These are phyloP conservation scores for Pheosia tremula DNA, from an alignment of 2,888 invertebrate species.

Conservation along the genomic window DNA sequence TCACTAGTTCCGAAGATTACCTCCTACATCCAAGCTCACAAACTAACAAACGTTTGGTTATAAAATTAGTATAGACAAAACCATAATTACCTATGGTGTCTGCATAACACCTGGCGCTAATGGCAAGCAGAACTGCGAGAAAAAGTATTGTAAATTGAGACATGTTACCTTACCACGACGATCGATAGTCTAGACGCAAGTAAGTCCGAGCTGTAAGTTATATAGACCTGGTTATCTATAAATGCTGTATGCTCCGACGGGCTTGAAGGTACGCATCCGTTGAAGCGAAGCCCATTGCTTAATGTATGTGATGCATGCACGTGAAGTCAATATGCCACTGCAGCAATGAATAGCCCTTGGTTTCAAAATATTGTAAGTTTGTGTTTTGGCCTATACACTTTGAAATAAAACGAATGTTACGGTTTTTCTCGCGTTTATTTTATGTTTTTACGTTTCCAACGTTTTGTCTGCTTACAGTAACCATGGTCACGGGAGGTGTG, in stretches of 20 bases:
- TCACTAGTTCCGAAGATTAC: no score
- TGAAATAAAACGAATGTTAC: no score
- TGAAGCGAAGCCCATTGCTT: constrained; percentile 19
- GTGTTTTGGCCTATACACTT: no score
- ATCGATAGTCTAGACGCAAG: constrained; percentile 6
- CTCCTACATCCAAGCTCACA: no score
- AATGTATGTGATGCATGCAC: constrained; percentile 14
- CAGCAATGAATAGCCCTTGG: not conserved
- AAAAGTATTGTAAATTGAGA: constrained; percentile 16
- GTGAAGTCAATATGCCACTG: not conserved
- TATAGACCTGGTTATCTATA: constrained; percentile 27
- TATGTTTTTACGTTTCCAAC: no score
- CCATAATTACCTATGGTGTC: constrained; percentile 26
- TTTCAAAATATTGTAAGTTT: no score
- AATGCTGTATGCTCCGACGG: constrained; percentile 43
- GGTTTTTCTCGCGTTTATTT: no score
- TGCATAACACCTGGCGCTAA: constrained; percentile 25
- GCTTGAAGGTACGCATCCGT: constrained; percentile 47
- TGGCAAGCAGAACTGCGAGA: constrained; percentile 15
- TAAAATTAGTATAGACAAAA: no score
- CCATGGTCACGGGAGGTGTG: no score
- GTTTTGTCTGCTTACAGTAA: no score
- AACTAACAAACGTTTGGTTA: no score
- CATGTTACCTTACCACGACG: constrained; percentile 22
- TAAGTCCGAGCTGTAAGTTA: constrained; percentile 11